Evolutionary conservation across 2,888 invertebrate species (phyloP), one percentile per base, ranked within the genome.

Genomic region (Philopedon plagiatum): DNA sequence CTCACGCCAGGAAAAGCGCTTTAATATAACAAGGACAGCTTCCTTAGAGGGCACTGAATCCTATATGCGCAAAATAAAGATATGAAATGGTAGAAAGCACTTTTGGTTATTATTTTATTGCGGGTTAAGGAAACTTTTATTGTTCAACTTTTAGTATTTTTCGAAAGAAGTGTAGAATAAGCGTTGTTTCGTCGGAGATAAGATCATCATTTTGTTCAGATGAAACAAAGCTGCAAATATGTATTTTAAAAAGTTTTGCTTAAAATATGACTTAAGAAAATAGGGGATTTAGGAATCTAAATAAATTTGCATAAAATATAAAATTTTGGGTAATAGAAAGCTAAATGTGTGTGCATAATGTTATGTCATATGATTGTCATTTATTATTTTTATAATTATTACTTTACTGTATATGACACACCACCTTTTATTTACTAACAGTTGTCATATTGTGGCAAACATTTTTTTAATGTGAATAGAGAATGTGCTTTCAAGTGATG

Each of bases 101-200:
- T 73, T 69, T 67, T 51, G 64, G 57, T 60, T 71, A 71, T 71
- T 65, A 64, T 61, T 46, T 67, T 57, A 44, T 61, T 29, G 41
- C 29, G 67, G 72, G 72, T 61, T 67, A 68, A 68, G 37, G 39
- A 66, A 63, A 71, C 66, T 44, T 62, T 66, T 71, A 71, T 62
- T 54, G 15, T 37, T 32, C 26, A 72, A 72, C 58, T 72, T 72
- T 72, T 63, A 63, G 51, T 63, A 51, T 49, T 63, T n/a, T 51
- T 32, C 23, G 18, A 9, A 54, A 29, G 26, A 54, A 54, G 51
- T 54, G 29, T 54, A 29, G 29, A 29, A 54, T 32, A 54, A 54
- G 51, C 8, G 9, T n/a, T 8, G 51, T 54, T 29, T 13, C 29
- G 13, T 15, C 51, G 29, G 29, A 29, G 51, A 54, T 54, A 54